Base-by-base conservation (phyloP, 35 echinoderm and acorn worm species). In the Heliocidaris tuberculata region DNA sequence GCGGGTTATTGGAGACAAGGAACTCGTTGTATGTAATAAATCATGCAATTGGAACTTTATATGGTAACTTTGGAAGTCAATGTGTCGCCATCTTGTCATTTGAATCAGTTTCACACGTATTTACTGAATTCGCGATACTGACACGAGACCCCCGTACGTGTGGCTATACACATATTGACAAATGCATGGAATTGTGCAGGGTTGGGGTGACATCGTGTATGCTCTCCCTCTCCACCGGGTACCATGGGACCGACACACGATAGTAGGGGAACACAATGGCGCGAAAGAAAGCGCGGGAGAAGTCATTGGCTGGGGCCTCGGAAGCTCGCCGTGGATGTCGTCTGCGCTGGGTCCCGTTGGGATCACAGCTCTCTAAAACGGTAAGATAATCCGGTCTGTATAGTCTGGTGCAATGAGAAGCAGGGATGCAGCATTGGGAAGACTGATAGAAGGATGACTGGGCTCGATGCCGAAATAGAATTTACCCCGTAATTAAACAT, bases 111-210 rank as follows among this genome's bases (percentile, higher is more conserved):
- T 78, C 65, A 78, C 65, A 78, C 27, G 65, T n/a, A 78, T 78
- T 78, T 78, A n/a, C 65, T 78, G 65, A 78, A 78, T 78, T 78
- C 17, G 4, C 65, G 65, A 78, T 78, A 27, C 65, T 78, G 65
- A 78, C 65, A 78, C 21, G 65, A 56, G 52, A 56, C 11, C 52
- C 65, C 65, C 21, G 65, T 78, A 78, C 65, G 27, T 78, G 27
- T n/a, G 65, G 65, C 65, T 78, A 78, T 78, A 78, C 65, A 78
- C 65, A 78, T 78, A 78, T 78, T 78, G 19, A 78, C 65, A 78
- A 78, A 78, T 78, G 65, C 65, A 78, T 78, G 27, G 65, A 78
- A 78, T 78, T 78, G 65, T 78, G 65, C 65, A 78, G 65, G 65
- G 27, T 78, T 78, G 65, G 65, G 65, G 65, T 78, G 65, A 78